Evolutionary conservation across 2,888 invertebrate genomes (phyloP), one percentile per base, ranked within the genome.

Genomic region (Agrotis clavis): DNA sequence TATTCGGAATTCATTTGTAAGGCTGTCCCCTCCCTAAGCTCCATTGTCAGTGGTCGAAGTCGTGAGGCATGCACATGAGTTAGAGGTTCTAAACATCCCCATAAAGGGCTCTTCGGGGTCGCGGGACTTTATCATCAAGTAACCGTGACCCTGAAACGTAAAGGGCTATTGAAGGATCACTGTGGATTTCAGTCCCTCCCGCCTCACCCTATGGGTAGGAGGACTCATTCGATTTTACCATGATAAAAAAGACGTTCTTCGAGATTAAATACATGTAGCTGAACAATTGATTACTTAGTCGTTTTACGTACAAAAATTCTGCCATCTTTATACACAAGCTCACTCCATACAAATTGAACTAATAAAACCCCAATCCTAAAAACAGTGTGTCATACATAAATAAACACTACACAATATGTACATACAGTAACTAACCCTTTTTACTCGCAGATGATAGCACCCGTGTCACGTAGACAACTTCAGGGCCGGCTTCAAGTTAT

Each of bases 1-100:
- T 81, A 76, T 75, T 67, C 14, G 5, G 19, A 81, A 67, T 66
- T 47, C 59, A 80, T 74, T 67, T 56, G 57, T 64, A n/a, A 56
- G 19, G 30, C 47, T 16, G 51, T 67, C 56, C 41, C 60, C 54
- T 56, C 51, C 48, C 47, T 62, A 30, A 61, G 75, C 35, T 19
- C 16, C 9, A 0, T n/a, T 18, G 77, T 50, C 25, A 41, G 25
- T 45, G 41, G 68, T 25, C 18, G 13, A 72, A 56, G 45, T 50
- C 21, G 45, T 57, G 9, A 4, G 21, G 48, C 63, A 63, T 48
- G 13, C 48, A 45, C 48, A 30, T 4, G 11, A 50, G 0, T n/a
- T 21, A 54, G 54, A 76, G 16, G 41, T 48, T 41, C 0, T 47
- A 35, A 11, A 25, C 30, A 18, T 56, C 9, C 18, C 25, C n/a